These are phyloP conservation scores for Oscheius sp. DNA, from an alignment of 2,888 invertebrate species.

Conservation along the genomic window DNA sequence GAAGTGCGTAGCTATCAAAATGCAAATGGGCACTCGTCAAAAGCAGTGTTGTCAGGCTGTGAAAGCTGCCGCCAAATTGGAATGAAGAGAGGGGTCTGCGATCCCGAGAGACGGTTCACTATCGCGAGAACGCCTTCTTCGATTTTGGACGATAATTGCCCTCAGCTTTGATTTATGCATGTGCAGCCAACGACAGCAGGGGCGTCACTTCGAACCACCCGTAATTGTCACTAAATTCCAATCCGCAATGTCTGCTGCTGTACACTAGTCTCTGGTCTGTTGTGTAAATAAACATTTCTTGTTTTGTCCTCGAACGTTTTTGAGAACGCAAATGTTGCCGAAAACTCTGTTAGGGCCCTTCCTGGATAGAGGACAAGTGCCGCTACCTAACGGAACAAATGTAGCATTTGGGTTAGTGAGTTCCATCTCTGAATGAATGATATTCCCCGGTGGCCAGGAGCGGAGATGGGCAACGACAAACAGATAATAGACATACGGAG, in stretches of 20 bases:
- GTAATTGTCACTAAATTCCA: too few relatives aligned
- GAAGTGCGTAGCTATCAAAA: slow-evolving; percentile 26
- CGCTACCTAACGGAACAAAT: too few relatives aligned
- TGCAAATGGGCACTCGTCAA: slow-evolving; percentile 31
- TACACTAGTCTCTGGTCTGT: too few relatives aligned
- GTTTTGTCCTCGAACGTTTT: too few relatives aligned
- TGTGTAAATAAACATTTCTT: too few relatives aligned
- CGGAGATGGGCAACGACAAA: slow-evolving; percentile 37
- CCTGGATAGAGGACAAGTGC: too few relatives aligned
- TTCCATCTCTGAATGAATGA: slow-evolving; percentile 22
- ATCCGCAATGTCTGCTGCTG: too few relatives aligned
- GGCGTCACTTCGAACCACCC: not conserved
- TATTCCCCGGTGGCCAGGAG: slow-evolving; percentile 25
- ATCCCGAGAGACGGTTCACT: slow-evolving; percentile 8
- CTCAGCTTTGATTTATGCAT: slow-evolving; percentile 28
- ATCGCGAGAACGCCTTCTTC: not conserved
- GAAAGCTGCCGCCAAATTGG: slow-evolving; percentile 22
- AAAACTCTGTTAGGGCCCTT: too few relatives aligned
- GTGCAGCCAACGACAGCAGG: slow-evolving; percentile 11
- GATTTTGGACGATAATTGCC: slow-evolving; percentile 16
- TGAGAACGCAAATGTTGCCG: too few relatives aligned
- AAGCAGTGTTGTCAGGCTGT: slow-evolving; percentile 22
- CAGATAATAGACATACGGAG: slow-evolving; percentile 35
- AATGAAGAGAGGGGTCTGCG: not conserved
- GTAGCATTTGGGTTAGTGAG: too few relatives aligned